Base-by-base conservation (phyloP, 1,140 invertebrate species). In the Hylaeus volcanicus region DNA sequence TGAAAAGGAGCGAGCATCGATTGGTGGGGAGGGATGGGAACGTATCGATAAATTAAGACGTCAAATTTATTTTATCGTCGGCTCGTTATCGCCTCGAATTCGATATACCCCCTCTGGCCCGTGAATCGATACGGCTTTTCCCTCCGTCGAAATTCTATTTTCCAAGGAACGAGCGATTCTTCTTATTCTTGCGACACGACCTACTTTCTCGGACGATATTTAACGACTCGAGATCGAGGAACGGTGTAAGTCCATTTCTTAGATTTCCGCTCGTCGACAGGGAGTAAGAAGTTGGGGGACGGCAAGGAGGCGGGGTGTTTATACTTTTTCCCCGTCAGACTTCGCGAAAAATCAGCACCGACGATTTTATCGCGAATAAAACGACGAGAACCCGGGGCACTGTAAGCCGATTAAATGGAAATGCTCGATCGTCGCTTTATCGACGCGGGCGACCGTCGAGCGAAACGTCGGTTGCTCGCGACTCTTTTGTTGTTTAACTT, bases 31-130 rank as follows among this genome's bases (percentile, higher is more conserved):
- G 75, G 51, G 43, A 66, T 26, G 26, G 26, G 61, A 56, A 66
- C 73, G 74, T 78, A 74, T 68, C 79, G 81, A 73, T 65, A 86
- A 85, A 87, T 87, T 86, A 86, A 70, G 85, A 88, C 75, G 86
- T 83, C 80, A 88, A 88, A 88, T 88, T 88, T 86, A 86, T 86
- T 83, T 86, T 69, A 78, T 64, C 53, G 68, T 48, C 68, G 63
- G 61, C 81, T 86, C 82, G 84, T 86, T 86, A 86, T 86, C 75
- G 81, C 45, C 75, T 9, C 53, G 68, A 78, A 85, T 71, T 78
- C 70, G 79, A 80, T 80, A 75, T 61, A 72, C 69, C 71, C 39
- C 48, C 43, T 51, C 5, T 5, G 15, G 37, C 26, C 69, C 26
- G 70, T 37, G 39, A 82, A 85, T 58, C 79, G 74, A 86, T 85